phyloP scores from a whole-genome alignment of 1,140 invertebrate species.

The Drosophila teissieri region DNA sequence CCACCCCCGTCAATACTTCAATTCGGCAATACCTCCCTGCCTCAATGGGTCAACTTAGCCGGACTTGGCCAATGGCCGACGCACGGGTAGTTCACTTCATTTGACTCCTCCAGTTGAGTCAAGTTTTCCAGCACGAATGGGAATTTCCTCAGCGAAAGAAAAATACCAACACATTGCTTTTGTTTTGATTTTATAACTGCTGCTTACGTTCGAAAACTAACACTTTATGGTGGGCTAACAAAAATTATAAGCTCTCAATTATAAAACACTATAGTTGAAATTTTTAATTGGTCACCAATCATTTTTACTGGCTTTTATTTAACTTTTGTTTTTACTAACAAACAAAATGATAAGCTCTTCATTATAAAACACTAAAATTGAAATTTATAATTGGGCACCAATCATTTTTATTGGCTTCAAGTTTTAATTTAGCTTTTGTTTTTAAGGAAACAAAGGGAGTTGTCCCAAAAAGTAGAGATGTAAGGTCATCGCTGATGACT shows the following conservation, averaged over 20 bases:
- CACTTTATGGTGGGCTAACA: not conserved
- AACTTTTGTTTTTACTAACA: not conserved
- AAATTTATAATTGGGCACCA: not conserved
- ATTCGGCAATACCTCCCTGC: slow-evolving; percentile 17
- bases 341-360: not conserved
- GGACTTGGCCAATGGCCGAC: slow-evolving; percentile 65
- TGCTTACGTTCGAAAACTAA: not conserved
- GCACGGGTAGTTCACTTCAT: slow-evolving; percentile 16
- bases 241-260: not conserved
- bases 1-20: slow-evolving; percentile 15
- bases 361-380: not conserved
- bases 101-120: slow-evolving; percentile 7
- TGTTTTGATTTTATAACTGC: not conserved
- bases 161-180: not conserved
- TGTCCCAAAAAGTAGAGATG: slow-evolving; percentile 20
- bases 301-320: too few species aligned
- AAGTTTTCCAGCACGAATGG: slow-evolving; percentile 25
- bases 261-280: not conserved
- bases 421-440: too few species aligned
- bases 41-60: slow-evolving; percentile 66
- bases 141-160: slow-evolving; percentile 35
- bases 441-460: too few species aligned
- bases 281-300: not conserved
- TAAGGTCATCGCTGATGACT: slow-evolving; percentile 35
- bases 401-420: too few species aligned